phyloP scores from a whole-genome alignment of 2,113 vertebrate genomes.

The Chloroceryle aenea region DNA sequence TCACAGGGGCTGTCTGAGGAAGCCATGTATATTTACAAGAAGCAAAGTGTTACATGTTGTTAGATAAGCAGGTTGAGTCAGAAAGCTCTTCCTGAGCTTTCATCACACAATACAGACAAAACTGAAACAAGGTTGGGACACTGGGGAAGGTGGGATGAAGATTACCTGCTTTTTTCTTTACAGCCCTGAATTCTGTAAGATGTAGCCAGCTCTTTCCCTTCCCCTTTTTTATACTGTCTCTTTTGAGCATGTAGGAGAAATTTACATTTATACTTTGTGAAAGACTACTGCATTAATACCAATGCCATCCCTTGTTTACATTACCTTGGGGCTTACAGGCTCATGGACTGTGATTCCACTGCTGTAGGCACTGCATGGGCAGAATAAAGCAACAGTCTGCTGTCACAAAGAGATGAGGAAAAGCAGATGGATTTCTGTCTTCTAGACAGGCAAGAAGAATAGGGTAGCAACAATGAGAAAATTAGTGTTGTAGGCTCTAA shows the following conservation, averaged over 20 bases:
- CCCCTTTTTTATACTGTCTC: neutral
- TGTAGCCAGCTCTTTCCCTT: neutral
- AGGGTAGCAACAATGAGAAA: neutral
- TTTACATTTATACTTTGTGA: neutral
- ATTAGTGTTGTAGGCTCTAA: neutral
- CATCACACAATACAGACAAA: neutral
- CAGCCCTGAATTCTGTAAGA: neutral
- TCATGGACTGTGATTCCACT: neutral
- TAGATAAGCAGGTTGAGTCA: neutral
- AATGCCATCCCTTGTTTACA: neutral
- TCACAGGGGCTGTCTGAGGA: neutral
- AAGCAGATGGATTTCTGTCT: neutral
- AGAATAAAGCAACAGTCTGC: neutral
- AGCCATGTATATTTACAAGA: neutral
- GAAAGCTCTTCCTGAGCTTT: neutral
- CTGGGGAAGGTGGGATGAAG: neutral
- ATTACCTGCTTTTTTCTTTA: neutral
- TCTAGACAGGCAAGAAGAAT: constrained; percentile 10
- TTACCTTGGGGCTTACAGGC: neutral
- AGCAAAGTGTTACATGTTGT: neutral
- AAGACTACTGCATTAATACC: neutral
- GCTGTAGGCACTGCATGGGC: neutral
- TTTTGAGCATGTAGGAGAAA: neutral
- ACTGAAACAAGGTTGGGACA: neutral
- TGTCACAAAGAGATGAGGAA: neutral